phyloP scores from a whole-genome alignment of 2,797 vertebrate species.

The Tympanoctomys barrerae region DNA sequence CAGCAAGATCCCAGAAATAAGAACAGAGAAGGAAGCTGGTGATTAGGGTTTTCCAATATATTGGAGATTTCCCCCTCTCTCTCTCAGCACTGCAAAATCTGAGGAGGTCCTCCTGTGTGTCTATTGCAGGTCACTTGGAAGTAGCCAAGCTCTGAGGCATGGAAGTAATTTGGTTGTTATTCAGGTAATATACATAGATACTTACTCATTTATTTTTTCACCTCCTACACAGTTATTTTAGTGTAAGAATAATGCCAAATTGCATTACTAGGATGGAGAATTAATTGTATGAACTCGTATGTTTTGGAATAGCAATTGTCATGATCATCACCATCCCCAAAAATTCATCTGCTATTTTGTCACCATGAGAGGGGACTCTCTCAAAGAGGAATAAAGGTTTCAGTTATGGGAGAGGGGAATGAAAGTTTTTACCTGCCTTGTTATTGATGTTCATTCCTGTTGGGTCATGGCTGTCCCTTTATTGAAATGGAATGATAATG shows the following conservation, averaged over 20 bases:
- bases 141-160: not conserved
- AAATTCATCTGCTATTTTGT: not conserved
- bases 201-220: not conserved
- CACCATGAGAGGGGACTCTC: not conserved
- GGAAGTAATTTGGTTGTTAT: not conserved
- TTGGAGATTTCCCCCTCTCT: not conserved
- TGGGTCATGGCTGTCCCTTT: no score
- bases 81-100: not conserved
- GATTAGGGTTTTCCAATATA: not conserved
- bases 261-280: not conserved
- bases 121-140: not conserved
- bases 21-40: not conserved
- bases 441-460: no score
- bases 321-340: not conserved
- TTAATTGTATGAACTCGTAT: not conserved
- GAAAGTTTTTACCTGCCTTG: not conserved
- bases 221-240: not conserved
- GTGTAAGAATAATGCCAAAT: not conserved
- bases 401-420: not conserved
- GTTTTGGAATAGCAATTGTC: not conserved
- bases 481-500: no score
- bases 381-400: not conserved
- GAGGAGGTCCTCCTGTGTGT: not conserved
- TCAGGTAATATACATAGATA: not conserved
- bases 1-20: not conserved